Evolutionary conservation across 2,113 vertebrate species (phyloP), one percentile per base, ranked within the genome.

Genomic region (Lathamus discolor): DNA sequence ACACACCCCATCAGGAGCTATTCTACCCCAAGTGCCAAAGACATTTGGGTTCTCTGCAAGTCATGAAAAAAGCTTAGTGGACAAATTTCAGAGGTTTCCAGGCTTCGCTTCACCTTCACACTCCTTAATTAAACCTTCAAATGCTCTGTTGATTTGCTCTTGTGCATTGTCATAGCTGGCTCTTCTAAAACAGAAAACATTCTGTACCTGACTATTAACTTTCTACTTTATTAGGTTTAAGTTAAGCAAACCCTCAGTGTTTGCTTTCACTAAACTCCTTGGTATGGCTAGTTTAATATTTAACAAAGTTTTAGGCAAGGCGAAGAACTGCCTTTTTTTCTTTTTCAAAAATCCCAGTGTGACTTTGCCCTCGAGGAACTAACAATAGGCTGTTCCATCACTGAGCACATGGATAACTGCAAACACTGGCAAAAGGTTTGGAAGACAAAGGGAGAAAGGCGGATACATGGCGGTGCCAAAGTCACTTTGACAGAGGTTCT

Each of bases 341-440:
- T 61, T 55, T 49, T 63, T 73, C 35, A 57, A 87, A 94, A 95
- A 83, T 81, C 94, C 61, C 87, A 75, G 84, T 70, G 89, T 96
- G 96, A 92, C 96, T 97, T 89, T 92, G 96, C 92, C 96, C 92
- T 94, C 1, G 48, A 87, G 88, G 85, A 84, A 81, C 84, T 81
- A 97, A 97, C 95, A 97, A 97, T 97, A 91, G 90, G 70, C 68
- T 77, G 91, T 94, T 88, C 86, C 93, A 94, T 94, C 9, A 49
- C 95, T 96, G 82, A 96, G 88, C 91, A 95, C 92, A 96, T 89
- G 95, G 95, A 90, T 94, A 92, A 96, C 95, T 94, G 89, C 92
- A 95, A 97, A 96, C 91, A 92, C 74, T 86, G 57, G 70, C 6
- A 5, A 95, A 91, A 82, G 79, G 35, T 66, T 80, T 90, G 66